Evolutionary conservation across 2,797 vertebrate genomes (phyloP).

Genomic region (Eospalax fontanierii): DNA sequence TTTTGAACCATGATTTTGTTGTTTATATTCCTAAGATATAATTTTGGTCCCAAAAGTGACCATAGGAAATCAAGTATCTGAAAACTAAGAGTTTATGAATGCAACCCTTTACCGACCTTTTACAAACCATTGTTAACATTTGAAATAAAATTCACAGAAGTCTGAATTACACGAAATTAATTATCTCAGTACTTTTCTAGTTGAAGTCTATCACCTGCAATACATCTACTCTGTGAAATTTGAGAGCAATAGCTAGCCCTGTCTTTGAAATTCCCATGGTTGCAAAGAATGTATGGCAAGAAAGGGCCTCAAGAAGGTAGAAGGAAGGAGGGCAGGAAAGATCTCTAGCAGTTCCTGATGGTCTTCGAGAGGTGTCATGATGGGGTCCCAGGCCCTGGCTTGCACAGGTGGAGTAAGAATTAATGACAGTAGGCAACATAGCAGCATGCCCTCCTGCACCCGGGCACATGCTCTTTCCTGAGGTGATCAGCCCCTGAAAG

Average conservation of each 20-base stretch:
- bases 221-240: not conserved
- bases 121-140: not conserved
- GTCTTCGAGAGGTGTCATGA: not conserved
- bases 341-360: not conserved
- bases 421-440: not conserved
- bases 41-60: constrained; percentile 52
- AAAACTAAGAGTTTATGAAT: constrained; percentile 27
- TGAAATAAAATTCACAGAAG: constrained; percentile 46
- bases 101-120: not conserved
- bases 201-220: not conserved
- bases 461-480: not conserved
- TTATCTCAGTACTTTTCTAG: not conserved
- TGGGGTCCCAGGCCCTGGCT: not conserved
- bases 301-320: constrained; percentile 7
- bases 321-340: not conserved
- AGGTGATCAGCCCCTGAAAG: not conserved
- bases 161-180: not conserved
- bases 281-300: not conserved
- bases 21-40: constrained; percentile 11
- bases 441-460: not conserved
- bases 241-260: not conserved
- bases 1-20: constrained; percentile 31
- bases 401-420: not conserved
- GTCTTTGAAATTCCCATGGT: not conserved
- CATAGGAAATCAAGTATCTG: not conserved